Base-by-base conservation (phyloP, 1,140 invertebrate species). In the Homalodisca vitripennis region DNA sequence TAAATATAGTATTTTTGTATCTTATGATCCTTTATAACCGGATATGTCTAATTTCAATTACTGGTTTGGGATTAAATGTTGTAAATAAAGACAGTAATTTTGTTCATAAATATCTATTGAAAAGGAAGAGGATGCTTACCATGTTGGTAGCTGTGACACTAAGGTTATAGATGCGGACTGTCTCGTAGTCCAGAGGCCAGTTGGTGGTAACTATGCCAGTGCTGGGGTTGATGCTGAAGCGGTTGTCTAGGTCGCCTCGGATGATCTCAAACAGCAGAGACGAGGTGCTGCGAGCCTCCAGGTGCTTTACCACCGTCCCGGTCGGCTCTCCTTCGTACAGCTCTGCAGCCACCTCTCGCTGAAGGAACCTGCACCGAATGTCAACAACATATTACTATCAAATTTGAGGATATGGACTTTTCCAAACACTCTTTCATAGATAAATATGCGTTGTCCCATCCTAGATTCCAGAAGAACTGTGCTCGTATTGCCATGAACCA, bases 131-230 rank as follows among this genome's bases (percentile, higher is more conserved):
- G 6, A 41, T 10, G 34, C 84, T 82, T 74, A 91, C 89, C 88
- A 96, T 91, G 78, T 94, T 96, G 10, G 89, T 91, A 2, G 92
- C 94, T 47, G 84, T 83, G 24, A 98, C 82, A 12, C 91, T 92
- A 12, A 98, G 79, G 78, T 96, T 95, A 77, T 94, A 96, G 65
- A 88, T 85, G 71, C 87, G 86, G 24, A 78, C 85, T 47, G 82
- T 81, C 78, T 97, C 94, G 78, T 91, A 94, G 78, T 96, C 93
- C 41, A 96, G 83, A 26, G 84, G 82, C 67, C 85, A 84, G 73
- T 88, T 87, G 0, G 91, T 88, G 13, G 87, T 85, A 55, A 95
- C 88, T 14, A 92, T 85, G 1, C 93, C 93, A 29, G 92, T 93
- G 66, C 89, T 92, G 0, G 93, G 92, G 79, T 93, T 93, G 24